phyloP scores from a whole-genome alignment of 2,888 invertebrate genomes.

The Oscheius sp. region DNA sequence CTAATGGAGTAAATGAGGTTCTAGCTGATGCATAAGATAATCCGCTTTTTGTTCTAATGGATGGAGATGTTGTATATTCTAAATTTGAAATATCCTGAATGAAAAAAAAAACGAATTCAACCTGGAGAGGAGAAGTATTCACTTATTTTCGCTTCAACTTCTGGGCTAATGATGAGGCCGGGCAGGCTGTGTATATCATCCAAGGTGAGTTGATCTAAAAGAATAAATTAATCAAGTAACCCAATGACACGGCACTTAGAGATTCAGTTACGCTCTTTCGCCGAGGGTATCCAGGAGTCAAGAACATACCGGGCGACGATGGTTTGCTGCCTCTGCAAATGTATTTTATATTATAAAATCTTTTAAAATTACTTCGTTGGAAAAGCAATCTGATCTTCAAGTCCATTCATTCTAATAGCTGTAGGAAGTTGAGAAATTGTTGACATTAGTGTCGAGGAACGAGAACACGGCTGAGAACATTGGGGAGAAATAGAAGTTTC shows the following conservation, averaged over 20 bases:
- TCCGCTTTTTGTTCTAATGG: neutral
- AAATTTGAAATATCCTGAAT: neutral
- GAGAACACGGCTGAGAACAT: neutral
- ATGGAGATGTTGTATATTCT: neutral
- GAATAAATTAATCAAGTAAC: no score
- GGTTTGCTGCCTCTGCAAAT: no score
- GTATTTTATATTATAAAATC: no score
- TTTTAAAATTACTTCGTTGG: no score
- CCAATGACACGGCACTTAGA: no score
- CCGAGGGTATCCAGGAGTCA: no score
- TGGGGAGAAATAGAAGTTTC: neutral
- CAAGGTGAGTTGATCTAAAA: no score
- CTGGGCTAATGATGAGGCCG: conserved; percentile 13
- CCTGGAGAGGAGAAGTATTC: neutral
- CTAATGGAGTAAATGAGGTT: conserved; percentile 3
- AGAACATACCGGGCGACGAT: no score
- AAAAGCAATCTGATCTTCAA: conserved; percentile 16
- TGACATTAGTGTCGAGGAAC: neutral
- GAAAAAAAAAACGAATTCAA: neutral
- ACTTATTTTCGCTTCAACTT: neutral
- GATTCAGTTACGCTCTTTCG: no score
- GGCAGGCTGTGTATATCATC: neutral
- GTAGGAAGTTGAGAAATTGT: neutral
- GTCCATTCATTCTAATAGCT: conserved; percentile 18
- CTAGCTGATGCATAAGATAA: conserved; percentile 9